phyloP scores from a whole-genome alignment of 2,113 vertebrate genomes.

The Kobus ellipsiprymnus region DNA sequence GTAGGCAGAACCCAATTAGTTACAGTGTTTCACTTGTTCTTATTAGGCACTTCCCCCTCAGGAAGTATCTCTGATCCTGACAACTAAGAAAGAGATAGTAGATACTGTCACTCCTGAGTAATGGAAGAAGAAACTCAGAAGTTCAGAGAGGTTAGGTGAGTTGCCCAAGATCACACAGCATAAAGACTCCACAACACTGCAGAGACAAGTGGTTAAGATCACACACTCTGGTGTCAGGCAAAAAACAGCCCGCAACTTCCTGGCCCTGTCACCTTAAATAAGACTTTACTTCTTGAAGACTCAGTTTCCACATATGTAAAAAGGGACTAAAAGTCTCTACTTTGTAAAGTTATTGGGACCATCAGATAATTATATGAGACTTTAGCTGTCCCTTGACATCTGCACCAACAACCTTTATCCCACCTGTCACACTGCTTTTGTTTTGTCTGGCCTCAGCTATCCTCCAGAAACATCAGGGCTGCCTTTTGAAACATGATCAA shows the following conservation, averaged over 20 bases:
- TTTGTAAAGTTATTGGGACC: background rate
- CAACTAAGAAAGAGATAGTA: background rate
- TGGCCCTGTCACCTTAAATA: background rate
- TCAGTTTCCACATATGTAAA: background rate
- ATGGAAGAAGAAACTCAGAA: background rate
- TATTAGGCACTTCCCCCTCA: background rate
- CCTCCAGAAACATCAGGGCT: background rate
- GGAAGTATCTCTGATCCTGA: background rate
- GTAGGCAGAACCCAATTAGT: background rate
- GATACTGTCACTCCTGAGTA: background rate
- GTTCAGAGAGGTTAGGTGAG: background rate
- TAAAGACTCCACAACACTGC: background rate
- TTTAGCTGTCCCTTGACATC: background rate
- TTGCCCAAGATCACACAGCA: background rate
- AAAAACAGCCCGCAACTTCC: background rate
- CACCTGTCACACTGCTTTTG: background rate
- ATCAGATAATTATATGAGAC: background rate
- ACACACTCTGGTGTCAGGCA: background rate
- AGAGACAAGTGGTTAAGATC: background rate
- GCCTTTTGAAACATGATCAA: background rate
- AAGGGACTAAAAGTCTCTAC: background rate
- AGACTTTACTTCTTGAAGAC: background rate
- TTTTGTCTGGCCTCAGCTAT: background rate
- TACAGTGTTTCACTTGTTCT: background rate
- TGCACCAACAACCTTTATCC: accelerated